These are phyloP conservation scores for Alviniconcha marisindica DNA, from an alignment of 1,140 invertebrate genomes.

Conservation along the genomic window DNA sequence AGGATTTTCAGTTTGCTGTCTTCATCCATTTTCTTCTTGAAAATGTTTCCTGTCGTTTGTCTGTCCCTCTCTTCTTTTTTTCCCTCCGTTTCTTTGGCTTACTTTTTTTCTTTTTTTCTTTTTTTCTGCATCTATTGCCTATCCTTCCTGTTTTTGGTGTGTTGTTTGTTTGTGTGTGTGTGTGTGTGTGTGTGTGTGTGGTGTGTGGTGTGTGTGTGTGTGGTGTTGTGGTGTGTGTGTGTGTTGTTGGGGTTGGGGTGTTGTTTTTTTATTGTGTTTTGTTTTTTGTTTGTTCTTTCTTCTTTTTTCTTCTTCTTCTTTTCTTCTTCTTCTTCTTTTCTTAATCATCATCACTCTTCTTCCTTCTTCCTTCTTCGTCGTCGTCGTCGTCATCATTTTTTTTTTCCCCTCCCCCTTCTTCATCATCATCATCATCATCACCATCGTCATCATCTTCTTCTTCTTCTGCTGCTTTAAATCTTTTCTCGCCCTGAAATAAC, in stretches of 20 bases:
- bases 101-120: not conserved
- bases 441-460: not conserved
- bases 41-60: too few species aligned
- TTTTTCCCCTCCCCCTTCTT: constrained; percentile 1
- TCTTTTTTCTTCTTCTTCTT: not conserved
- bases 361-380: not conserved
- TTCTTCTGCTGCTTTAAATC: not conserved
- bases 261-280: not conserved
- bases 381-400: too few species aligned
- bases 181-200: not conserved
- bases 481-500: too few species aligned
- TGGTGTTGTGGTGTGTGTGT: not conserved
- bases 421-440: not conserved
- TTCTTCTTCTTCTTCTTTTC: constrained; percentile 2
- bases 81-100: not conserved
- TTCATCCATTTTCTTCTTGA: too few species aligned
- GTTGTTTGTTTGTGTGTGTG: not conserved
- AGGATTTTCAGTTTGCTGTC: too few species aligned
- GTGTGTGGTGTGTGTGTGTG: not conserved
- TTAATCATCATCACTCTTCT: not conserved
- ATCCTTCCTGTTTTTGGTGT: not conserved
- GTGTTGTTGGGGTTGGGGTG: not conserved
- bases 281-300: not conserved
- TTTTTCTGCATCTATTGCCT: not conserved
- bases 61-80: not conserved